phyloP scores from a whole-genome alignment of 2,888 invertebrate genomes.

The Zelleria hepariella region DNA sequence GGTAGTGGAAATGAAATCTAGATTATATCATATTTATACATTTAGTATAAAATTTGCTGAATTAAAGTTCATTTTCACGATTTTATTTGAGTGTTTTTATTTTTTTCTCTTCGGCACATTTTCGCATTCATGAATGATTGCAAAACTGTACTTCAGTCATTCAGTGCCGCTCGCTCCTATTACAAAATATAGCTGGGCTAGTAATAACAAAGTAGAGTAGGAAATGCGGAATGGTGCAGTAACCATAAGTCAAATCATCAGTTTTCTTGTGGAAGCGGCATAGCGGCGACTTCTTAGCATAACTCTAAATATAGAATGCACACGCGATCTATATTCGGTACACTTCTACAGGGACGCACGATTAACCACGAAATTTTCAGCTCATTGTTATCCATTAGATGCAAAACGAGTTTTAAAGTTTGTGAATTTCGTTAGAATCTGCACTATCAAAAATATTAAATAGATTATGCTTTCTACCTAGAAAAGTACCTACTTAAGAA shows the following conservation, averaged over 20 bases:
- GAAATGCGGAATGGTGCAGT: not conserved
- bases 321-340: not conserved
- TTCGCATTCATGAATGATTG: not conserved
- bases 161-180: not conserved
- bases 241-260: not conserved
- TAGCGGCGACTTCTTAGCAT: not conserved
- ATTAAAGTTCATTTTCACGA: slow-evolving; percentile 73
- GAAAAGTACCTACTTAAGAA: not conserved
- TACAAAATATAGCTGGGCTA: not conserved
- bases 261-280: not conserved
- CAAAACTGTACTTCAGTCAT: not conserved
- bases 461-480: too few species aligned
- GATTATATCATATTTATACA: slow-evolving; percentile 73
- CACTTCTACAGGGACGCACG: not conserved
- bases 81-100: slow-evolving; percentile 51
- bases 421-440: too few species aligned
- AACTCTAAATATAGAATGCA: not conserved
- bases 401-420: too few species aligned
- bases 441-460: too few species aligned
- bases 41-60: slow-evolving; percentile 73
- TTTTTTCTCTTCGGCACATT: not conserved
- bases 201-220: not conserved
- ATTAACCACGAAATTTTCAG: not conserved
- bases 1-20: slow-evolving; percentile 70
- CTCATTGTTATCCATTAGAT: not conserved